phyloP scores from a whole-genome alignment of 2,113 vertebrate genomes.

The Fulica atra region DNA sequence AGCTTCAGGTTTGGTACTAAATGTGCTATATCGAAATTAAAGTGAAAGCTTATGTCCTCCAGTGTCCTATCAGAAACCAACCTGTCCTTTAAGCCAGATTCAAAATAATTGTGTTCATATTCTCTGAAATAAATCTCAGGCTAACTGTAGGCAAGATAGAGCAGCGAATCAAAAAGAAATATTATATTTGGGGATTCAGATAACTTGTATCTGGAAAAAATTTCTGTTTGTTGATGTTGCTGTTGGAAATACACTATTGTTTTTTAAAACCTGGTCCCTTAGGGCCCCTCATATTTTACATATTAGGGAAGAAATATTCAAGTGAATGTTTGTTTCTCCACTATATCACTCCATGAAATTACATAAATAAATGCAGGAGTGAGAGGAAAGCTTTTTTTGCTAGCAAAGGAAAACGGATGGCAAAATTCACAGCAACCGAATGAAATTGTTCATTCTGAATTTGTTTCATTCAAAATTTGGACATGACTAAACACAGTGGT shows the following conservation, averaged over 20 bases:
- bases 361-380: conserved; percentile 13
- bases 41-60: not conserved
- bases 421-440: not conserved
- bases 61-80: not conserved
- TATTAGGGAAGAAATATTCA: conserved; percentile 22
- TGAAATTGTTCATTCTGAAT: not conserved
- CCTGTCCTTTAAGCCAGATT: not conserved
- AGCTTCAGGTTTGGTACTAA: not conserved
- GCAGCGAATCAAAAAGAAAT: not conserved
- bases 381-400: not conserved
- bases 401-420: not conserved
- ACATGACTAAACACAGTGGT: not conserved
- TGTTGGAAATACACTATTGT: not conserved
- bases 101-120: not conserved
- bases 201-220: not conserved
- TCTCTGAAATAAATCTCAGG: not conserved
- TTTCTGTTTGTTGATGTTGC: not conserved
- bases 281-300: not conserved
- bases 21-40: not conserved
- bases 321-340: not conserved
- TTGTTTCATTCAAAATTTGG: not conserved
- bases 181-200: conserved; percentile 1
- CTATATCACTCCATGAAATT: not conserved
- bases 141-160: not conserved
- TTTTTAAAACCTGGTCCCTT: not conserved